Evolutionary conservation across 2,797 vertebrate genomes (phyloP).

Genomic region (Arrhamphus sclerolepis): DNA sequence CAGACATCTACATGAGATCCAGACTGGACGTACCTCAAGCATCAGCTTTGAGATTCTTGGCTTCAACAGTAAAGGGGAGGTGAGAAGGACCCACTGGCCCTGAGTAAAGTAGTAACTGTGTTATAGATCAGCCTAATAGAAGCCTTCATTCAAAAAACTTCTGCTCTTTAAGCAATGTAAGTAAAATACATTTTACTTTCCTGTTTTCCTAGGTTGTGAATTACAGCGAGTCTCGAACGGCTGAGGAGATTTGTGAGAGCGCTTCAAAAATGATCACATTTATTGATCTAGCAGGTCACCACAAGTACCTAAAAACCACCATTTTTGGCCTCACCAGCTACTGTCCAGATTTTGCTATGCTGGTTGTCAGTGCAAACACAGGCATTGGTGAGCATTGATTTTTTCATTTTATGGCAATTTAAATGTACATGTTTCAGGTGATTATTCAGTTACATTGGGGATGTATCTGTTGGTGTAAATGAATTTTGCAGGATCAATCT

Average conservation of each 20-base stretch:
- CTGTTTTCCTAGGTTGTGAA: slow-evolving; percentile 88
- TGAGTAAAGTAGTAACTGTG: too few relatives aligned
- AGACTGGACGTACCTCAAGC: slow-evolving; percentile 95
- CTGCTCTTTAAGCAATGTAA: too few relatives aligned
- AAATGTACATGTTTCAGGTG: background rate
- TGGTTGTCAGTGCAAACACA: slow-evolving; percentile 97
- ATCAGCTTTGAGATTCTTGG: slow-evolving; percentile 99
- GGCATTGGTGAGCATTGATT: slow-evolving; percentile 88
- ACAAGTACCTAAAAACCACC: slow-evolving; percentile 98
- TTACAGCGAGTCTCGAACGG: slow-evolving; percentile 96
- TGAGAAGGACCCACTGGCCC: slow-evolving; percentile 53
- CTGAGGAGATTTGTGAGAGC: slow-evolving; percentile 97
- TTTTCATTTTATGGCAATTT: background rate
- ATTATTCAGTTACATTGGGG: slow-evolving; percentile 3
- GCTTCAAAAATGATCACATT: slow-evolving; percentile 99
- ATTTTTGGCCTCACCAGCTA: slow-evolving; percentile 99
- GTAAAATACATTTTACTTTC: background rate
- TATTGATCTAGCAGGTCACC: slow-evolving; percentile 97
- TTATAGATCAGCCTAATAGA: background rate
- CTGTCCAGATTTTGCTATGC: slow-evolving; percentile 98
- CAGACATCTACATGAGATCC: slow-evolving; percentile 97
- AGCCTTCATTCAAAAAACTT: background rate
- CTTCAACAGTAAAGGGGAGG: slow-evolving; percentile 98
- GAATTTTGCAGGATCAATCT: slow-evolving; percentile 16
- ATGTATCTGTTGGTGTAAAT: slow-evolving; percentile 4